These are phyloP conservation scores for Pangasianodon gigas DNA, from an alignment of 2,113 vertebrate species.

Conservation along the genomic window DNA sequence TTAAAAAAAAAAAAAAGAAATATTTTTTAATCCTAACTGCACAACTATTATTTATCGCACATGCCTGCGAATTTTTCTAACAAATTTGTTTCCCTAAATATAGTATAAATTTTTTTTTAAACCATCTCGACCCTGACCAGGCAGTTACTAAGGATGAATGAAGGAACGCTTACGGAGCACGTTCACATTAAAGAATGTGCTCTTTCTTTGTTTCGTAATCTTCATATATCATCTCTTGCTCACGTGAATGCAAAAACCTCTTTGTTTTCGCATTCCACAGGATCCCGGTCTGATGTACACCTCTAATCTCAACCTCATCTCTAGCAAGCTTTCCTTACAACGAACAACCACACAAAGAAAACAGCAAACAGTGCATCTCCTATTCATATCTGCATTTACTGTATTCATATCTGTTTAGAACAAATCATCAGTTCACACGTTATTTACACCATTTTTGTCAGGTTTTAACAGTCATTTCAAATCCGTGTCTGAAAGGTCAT, in stretches of 20 bases:
- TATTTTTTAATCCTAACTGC: background rate
- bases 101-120: background rate
- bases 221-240: background rate
- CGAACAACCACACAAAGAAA: background rate
- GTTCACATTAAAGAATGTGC: background rate
- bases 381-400: background rate
- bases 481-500: background rate
- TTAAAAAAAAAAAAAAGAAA: background rate
- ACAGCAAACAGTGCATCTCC: background rate
- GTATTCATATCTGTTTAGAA: background rate
- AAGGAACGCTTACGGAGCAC: background rate
- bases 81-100: background rate
- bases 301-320: background rate
- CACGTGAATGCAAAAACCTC: background rate
- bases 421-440: background rate
- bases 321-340: background rate
- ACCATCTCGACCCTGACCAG: background rate
- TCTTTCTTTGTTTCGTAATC: background rate
- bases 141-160: background rate
- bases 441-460: background rate
- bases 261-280: background rate
- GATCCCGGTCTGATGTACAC: background rate
- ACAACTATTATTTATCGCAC: background rate
- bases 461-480: background rate
- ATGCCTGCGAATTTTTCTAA: background rate